These are phyloP conservation scores for Periplaneta americana DNA, from an alignment of 1,140 invertebrate genomes.

Conservation along the genomic window DNA sequence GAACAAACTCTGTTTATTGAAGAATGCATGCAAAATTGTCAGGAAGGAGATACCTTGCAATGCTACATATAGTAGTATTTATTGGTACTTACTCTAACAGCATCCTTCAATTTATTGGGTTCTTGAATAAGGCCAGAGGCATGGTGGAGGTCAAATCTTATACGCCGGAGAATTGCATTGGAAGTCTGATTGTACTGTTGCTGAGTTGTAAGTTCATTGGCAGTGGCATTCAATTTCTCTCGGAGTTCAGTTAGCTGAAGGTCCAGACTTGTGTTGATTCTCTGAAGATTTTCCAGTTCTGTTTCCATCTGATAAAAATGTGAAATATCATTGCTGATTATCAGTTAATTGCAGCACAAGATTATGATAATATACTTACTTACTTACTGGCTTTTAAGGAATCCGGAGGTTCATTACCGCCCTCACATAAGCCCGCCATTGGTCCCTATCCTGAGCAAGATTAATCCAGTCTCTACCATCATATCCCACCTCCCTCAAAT, in stretches of 20 bases:
- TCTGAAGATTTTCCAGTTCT: conserved; percentile 65
- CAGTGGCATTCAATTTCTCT: conserved; percentile 66
- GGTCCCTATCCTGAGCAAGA: too few relatives aligned
- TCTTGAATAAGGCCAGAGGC: conserved; percentile 71
- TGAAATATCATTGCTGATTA: background rate
- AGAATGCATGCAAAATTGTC: too few relatives aligned
- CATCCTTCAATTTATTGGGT: conserved; percentile 66
- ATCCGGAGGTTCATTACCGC: too few relatives aligned
- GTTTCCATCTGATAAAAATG: conserved; percentile 42
- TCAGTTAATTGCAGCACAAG: background rate
- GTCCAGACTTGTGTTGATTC: conserved; percentile 56
- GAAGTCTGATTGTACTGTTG: conserved; percentile 52
- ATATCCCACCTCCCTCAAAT: too few relatives aligned
- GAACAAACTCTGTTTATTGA: too few relatives aligned
- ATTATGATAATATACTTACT: background rate
- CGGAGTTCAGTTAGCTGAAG: conserved; percentile 64
- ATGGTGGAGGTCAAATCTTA: conserved; percentile 73
- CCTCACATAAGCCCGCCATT: too few relatives aligned
- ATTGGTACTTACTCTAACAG: conserved; percentile 55
- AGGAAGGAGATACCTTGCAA: too few relatives aligned
- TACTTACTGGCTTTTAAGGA: too few relatives aligned
- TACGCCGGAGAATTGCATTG: conserved; percentile 61
- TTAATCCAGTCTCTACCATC: too few relatives aligned
- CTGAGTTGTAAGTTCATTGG: conserved; percentile 63
- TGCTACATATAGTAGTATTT: too few relatives aligned